These are phyloP conservation scores for Drosophila orosa DNA, from an alignment of 1,140 invertebrate genomes.

Conservation along the genomic window DNA sequence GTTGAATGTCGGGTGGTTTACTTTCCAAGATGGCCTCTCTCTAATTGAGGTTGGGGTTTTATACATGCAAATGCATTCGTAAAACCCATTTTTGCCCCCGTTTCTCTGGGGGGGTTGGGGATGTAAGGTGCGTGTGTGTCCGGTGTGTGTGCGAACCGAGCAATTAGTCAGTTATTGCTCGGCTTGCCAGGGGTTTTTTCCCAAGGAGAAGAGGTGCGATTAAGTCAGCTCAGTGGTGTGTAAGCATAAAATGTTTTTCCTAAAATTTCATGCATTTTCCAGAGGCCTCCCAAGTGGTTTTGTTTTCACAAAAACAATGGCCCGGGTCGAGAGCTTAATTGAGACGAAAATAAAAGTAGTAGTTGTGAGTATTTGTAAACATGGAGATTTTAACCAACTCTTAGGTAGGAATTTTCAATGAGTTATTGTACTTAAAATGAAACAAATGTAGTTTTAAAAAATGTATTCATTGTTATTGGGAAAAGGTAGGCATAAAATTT, in stretches of 20 bases:
- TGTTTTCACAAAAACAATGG: constrained; percentile 29
- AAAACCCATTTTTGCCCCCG: background rate
- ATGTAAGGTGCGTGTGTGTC: constrained; percentile 27
- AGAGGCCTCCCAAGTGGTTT: constrained; percentile 1
- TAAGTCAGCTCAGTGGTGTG: constrained; percentile 28
- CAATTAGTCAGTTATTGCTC: constrained; percentile 79
- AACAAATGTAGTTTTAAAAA: background rate
- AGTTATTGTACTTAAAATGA: background rate
- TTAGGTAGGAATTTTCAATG: constrained; percentile 7
- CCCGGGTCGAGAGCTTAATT: constrained; percentile 13
- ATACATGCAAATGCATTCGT: constrained; percentile 65
- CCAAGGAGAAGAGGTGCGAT: constrained; percentile 18
- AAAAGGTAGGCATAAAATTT: background rate
- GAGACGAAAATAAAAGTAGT: constrained; percentile 7
- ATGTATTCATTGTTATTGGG: background rate
- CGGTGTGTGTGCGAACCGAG: constrained; percentile 58
- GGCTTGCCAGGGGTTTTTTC: constrained; percentile 14
- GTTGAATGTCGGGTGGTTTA: constrained; percentile 10
- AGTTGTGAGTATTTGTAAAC: background rate
- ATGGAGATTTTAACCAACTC: background rate
- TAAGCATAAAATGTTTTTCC: constrained; percentile 47
- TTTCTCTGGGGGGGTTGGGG: constrained; percentile 1
- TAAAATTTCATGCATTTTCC: constrained; percentile 16
- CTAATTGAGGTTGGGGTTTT: constrained; percentile 68
- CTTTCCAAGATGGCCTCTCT: constrained; percentile 46